A percentile compares a stretch with the other conserved stretches of the same genome.
These are phyloP conservation scores for Umimayanthus kanabou DNA, from an alignment of 92 coral and sea anemone genomes.

Conservation along the genomic window DNA sequence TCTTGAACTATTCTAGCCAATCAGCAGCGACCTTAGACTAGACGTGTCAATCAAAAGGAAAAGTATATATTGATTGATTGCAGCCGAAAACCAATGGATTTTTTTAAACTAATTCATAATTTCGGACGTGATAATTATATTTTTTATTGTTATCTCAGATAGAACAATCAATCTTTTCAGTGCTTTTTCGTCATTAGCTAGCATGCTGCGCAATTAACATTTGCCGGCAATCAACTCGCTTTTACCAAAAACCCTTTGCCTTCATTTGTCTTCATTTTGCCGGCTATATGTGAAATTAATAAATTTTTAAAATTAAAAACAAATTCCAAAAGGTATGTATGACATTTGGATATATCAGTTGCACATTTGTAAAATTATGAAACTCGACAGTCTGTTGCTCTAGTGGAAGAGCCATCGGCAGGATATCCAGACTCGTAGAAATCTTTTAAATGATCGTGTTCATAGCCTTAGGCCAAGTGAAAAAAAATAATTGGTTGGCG, in stretches of 20 bases:
- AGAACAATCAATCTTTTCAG: background rate
- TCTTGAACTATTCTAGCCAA: constrained; percentile 53
- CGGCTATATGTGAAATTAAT: background rate
- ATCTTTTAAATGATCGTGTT: no score
- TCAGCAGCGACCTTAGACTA: constrained; percentile 46
- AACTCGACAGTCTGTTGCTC: background rate
- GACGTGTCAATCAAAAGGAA: constrained; percentile 73
- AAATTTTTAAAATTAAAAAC: background rate
- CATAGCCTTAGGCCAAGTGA: no score
- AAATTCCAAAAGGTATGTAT: background rate
- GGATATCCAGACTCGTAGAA: no score
- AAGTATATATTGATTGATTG: constrained; percentile 28
- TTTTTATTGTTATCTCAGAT: constrained; percentile 14
- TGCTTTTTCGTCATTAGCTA: background rate
- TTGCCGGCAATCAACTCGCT: constrained; percentile 1
- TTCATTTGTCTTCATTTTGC: background rate
- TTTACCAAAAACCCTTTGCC: background rate
- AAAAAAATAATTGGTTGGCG: no score
- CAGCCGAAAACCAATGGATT: constrained; percentile 24
- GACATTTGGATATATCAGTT: background rate
- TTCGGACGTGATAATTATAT: constrained; percentile 20
- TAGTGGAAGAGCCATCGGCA: background rate
- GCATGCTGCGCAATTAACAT: constrained; percentile 16
- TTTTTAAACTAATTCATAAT: constrained; percentile 14
- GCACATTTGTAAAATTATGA: background rate